Evolutionary conservation across 1,140 invertebrate genomes (phyloP).

Genomic region (Ruditapes philippinarum): DNA sequence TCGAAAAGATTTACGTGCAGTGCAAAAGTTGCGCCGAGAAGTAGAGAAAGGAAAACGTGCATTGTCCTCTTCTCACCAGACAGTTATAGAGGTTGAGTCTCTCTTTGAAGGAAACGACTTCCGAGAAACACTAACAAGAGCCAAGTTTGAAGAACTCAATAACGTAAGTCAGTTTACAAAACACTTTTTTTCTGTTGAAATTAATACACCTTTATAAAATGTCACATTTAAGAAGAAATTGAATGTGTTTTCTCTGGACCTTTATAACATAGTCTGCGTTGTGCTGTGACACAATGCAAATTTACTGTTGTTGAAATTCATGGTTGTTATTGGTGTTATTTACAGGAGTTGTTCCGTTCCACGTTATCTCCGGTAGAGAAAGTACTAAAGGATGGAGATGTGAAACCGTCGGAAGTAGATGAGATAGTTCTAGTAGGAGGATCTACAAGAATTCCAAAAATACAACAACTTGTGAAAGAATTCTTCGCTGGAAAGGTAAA

Average conservation of each 20-base stretch:
- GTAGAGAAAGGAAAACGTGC: conserved; percentile 99
- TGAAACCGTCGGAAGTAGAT: conserved; percentile 99
- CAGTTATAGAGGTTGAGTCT: conserved; percentile 99
- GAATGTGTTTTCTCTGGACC: too few relatives aligned
- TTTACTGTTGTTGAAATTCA: too few relatives aligned
- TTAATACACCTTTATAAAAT: too few relatives aligned
- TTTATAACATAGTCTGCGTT: too few relatives aligned
- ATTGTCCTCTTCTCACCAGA: conserved; percentile 97
- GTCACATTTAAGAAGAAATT: too few relatives aligned
- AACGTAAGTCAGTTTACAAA: too few relatives aligned
- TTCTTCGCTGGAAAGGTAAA: conserved; percentile 93
- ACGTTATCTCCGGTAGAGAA: conserved; percentile 97
- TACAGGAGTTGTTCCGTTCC: conserved; percentile 96
- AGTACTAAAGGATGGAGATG: conserved; percentile 97
- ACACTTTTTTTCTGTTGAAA: too few relatives aligned
- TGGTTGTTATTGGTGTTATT: too few relatives aligned
- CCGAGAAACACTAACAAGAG: conserved; percentile 98
- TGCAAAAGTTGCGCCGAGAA: conserved; percentile 98
- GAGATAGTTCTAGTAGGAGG: conserved; percentile 99
- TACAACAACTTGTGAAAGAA: conserved; percentile 99
- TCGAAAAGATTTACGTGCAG: conserved; percentile 96
- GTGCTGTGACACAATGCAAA: too few relatives aligned
- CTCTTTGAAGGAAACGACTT: conserved; percentile 99
- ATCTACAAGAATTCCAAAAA: conserved; percentile 99
- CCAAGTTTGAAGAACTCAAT: conserved; percentile 99